Conservation (phyloP, 2,888 invertebrate genomes). For the Cryptocephalus moraei region DNA sequence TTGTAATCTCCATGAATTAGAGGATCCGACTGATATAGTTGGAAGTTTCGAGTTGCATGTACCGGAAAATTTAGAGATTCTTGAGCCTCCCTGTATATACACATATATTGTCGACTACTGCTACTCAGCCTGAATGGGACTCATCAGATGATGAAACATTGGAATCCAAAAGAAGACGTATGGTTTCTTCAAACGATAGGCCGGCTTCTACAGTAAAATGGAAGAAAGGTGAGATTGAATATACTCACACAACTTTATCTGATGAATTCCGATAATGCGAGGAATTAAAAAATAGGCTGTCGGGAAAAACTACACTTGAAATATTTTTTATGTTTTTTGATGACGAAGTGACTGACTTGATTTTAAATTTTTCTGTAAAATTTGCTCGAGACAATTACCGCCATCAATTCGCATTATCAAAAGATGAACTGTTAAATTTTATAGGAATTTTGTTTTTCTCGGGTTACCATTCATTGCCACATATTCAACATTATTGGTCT, state of each 20-base stretch:
- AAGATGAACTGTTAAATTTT: constrained; percentile 4
- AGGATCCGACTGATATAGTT: constrained; percentile 12
- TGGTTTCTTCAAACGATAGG: constrained; percentile 6
- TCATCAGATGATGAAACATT: constrained; percentile 12
- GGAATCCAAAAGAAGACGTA: constrained; percentile 10
- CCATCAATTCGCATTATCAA: constrained; percentile 4
- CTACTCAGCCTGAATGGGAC: constrained; percentile 8
- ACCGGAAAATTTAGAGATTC: constrained; percentile 4
- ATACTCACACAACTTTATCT: constrained; percentile 6
- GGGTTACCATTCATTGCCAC: constrained; percentile 1
- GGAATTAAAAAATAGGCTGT: constrained; percentile 8
- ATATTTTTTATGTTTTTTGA: constrained; percentile 12
- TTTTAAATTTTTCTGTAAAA: too few species aligned
- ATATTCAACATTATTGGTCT: constrained; percentile 2
- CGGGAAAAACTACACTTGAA: too few species aligned
- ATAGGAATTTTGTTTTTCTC: constrained; percentile 1
- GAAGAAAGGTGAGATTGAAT: constrained; percentile 6
- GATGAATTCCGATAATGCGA: constrained; percentile 4
- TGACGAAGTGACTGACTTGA: constrained; percentile 6
- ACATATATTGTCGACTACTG: constrained; percentile 1
- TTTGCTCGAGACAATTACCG: constrained; percentile 9
- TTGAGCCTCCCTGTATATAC: constrained; percentile 3
- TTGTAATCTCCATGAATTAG: constrained; percentile 5
- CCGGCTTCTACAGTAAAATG: constrained; percentile 2
- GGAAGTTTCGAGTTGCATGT: constrained; percentile 14